A percentile compares a stretch with the other conserved stretches of the same genome.
These are phyloP conservation scores for Tadarida brasiliensis DNA, from an alignment of 2,797 vertebrate species.

Conservation along the genomic window DNA sequence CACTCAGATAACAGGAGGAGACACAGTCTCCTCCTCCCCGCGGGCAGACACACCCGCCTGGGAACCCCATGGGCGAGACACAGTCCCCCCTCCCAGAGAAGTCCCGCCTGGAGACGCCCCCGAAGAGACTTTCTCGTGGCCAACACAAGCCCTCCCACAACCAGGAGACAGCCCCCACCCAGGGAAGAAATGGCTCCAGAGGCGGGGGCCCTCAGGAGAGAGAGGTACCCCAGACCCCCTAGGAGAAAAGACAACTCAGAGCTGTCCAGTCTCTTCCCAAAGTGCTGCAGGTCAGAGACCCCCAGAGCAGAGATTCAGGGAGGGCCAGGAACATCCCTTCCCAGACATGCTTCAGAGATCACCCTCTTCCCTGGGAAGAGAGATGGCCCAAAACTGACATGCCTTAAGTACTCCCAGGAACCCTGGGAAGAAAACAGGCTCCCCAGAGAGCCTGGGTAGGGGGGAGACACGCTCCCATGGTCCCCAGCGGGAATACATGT, in stretches of 20 bases:
- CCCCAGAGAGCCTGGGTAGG: slow-evolving; percentile 75
- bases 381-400: slow-evolving; percentile 70
- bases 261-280: slow-evolving; percentile 65
- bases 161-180: slow-evolving; percentile 66
- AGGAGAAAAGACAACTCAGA: slow-evolving; percentile 72
- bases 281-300: slow-evolving; percentile 74
- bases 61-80: slow-evolving; percentile 73
- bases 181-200: slow-evolving; percentile 75
- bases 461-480: slow-evolving; percentile 70
- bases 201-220: slow-evolving; percentile 57
- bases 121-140: slow-evolving; percentile 78
- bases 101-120: slow-evolving; percentile 75
- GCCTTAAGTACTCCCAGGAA: slow-evolving; percentile 78
- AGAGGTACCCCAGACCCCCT: slow-evolving; percentile 62
- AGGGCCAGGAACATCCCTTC: slow-evolving; percentile 66
- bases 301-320: slow-evolving; percentile 37
- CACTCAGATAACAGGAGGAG: slow-evolving; percentile 76
- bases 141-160: slow-evolving; percentile 63
- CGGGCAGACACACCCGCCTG: slow-evolving; percentile 80
- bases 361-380: slow-evolving; percentile 76
- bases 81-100: slow-evolving; percentile 80
- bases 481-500: slow-evolving; percentile 63
- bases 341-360: slow-evolving; percentile 64
- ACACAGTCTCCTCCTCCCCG: slow-evolving; percentile 80
- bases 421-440: slow-evolving; percentile 77